Evolutionary conservation across 2,888 invertebrate species (phyloP), one percentile per base, ranked within the genome.

Genomic region (Scelioninae gen. 2): DNA sequence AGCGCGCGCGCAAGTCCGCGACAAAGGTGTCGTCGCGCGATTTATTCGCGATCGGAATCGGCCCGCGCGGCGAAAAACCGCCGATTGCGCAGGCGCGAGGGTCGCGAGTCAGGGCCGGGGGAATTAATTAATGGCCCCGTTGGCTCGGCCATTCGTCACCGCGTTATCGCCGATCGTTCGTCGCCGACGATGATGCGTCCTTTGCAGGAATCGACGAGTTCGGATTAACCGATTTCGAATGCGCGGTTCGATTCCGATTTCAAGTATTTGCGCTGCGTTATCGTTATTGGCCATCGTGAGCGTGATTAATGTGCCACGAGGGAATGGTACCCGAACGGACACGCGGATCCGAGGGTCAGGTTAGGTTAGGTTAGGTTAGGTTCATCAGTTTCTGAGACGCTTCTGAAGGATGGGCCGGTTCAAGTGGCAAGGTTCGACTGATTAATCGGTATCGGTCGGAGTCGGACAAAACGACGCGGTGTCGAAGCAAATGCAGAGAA

Each of bases 161-260:
- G n/a, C n/a, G 68, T 75, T 75, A 75, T 73, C 74, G 70, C 57
- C 72, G 73, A 73, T 75, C 75, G 69, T 67, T 73, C 70, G 70
- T 70, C 72, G 69, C 57, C 16, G 57, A 50, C 65, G 65, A 71
- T 61, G 60, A 43, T 64, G 46, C 58, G 60, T 48, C 58, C 41
- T 35, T 57, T 50, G 69, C 57, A 69, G 70, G 69, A 73, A 50
- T 31, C n/a, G n/a, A n/a, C n/a, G n/a, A n/a, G n/a, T n/a, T n/a
- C n/a, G n/a, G n/a, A n/a, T 65, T 57, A 57, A 58, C 55, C 60
- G 18, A 55, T 39, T 39, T n/a, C 39, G n/a, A 28, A 46, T 37
- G 9, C 43, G 22, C 22, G 7, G 10, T 39, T 37, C 18, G 10
- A 19, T 46, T 15, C 46, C 4, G 13, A 25, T 1, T 22, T 46